Conservation (phyloP, 1,140 invertebrate genomes). For the Tetragnatha versicolor region DNA sequence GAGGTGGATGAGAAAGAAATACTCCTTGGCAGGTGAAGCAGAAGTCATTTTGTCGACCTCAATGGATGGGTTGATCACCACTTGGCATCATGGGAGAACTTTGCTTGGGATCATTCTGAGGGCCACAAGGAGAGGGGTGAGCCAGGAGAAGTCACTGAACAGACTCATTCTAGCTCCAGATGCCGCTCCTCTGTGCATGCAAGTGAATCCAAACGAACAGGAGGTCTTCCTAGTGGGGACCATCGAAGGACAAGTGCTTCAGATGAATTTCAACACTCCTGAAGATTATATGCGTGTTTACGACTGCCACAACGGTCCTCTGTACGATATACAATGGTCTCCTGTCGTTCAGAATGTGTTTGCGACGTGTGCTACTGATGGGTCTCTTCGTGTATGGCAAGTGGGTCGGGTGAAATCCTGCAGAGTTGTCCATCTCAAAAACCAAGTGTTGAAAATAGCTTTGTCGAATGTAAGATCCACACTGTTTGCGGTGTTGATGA, state of each 20-base stretch:
- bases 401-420: neutral
- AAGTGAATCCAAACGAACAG: conserved; percentile 11
- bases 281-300: conserved; percentile 14
- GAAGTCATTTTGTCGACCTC: conserved; percentile 7
- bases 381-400: conserved; percentile 8
- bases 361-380: conserved; percentile 17
- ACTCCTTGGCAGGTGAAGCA: neutral
- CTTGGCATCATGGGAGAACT: conserved; percentile 1
- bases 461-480: conserved; percentile 30
- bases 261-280: neutral
- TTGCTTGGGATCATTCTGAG: conserved; percentile 11
- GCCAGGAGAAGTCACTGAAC: neutral
- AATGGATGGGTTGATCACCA: conserved; percentile 20
- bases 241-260: conserved; percentile 38
- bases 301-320: conserved; percentile 21
- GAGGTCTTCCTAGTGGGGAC: conserved; percentile 16
- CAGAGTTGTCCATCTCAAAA: conserved; percentile 2
- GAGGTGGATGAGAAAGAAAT: conserved; percentile 17
- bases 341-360: conserved; percentile 26
- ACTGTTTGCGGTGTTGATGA: conserved; percentile 8
- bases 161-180: neutral
- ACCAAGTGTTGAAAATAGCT: conserved; percentile 1
- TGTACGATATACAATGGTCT: conserved; percentile 36
- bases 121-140: neutral
- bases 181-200: conserved; percentile 11